A percentile compares a stretch with the other conserved stretches of the same genome.
These are phyloP conservation scores for Gymnopithys bicolor DNA, from an alignment of 2,797 vertebrate species.

Conservation along the genomic window DNA sequence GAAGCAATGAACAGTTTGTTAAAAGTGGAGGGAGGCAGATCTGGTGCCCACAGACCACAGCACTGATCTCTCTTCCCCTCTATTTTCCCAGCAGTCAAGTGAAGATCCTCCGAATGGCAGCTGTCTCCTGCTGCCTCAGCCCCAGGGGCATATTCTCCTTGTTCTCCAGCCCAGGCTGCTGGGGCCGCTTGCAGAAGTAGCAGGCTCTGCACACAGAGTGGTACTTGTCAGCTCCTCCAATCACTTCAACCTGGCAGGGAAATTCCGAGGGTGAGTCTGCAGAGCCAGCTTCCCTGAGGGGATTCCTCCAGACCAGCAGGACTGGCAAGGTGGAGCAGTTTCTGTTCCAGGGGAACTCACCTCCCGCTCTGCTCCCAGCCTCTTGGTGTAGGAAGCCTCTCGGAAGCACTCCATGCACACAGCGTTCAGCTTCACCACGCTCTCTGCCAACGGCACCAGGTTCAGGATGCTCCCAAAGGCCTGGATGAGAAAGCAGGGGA, in stretches of 20 bases:
- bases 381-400: constrained; percentile 95
- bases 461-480: constrained; percentile 92
- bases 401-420: constrained; percentile 97
- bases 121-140: constrained; percentile 44
- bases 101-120: constrained; percentile 78
- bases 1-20: background rate
- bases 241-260: constrained; percentile 90
- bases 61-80: background rate
- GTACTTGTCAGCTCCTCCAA: constrained; percentile 94
- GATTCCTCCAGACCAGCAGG: background rate
- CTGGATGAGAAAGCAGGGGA: constrained; percentile 61
- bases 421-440: constrained; percentile 93
- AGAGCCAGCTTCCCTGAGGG: background rate
- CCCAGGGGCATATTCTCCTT: constrained; percentile 84
- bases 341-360: constrained; percentile 69
- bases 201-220: constrained; percentile 91
- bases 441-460: constrained; percentile 93
- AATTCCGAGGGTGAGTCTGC: background rate
- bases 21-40: background rate
- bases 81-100: constrained; percentile 20
- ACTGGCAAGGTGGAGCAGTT: background rate
- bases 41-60: accelerated
- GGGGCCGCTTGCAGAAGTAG: constrained; percentile 75
- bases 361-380: constrained; percentile 91
- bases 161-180: background rate